A percentile compares a stretch with the other conserved stretches of the same genome.
Evolutionary conservation across 2,113 vertebrate genomes (phyloP).

Genomic region (Oreochromis aureus): DNA sequence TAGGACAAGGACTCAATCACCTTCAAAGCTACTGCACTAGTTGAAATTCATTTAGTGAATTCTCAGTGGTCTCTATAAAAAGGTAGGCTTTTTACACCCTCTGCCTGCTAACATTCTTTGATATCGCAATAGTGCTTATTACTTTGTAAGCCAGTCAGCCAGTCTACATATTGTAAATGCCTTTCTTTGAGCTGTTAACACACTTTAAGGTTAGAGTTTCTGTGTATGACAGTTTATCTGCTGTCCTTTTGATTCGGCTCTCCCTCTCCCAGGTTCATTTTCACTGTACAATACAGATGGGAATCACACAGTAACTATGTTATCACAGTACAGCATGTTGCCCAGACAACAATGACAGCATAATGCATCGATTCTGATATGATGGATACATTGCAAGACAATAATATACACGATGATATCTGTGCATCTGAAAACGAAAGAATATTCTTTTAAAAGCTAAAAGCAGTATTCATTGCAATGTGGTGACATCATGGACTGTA

Average conservation of each 20-base stretch:
- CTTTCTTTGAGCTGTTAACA: not conserved
- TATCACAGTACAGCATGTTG: not conserved
- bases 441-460: not conserved
- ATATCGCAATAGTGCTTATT: not conserved
- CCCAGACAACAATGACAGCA: not conserved
- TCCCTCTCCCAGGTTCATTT: not conserved
- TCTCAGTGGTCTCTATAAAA: not conserved
- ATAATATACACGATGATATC: not conserved
- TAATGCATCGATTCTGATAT: not conserved
- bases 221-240: not conserved
- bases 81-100: not conserved
- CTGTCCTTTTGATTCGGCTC: not conserved
- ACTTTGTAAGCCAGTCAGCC: not conserved
- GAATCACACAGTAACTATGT: not conserved
- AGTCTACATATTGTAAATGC: not conserved
- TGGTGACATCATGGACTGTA: not conserved
- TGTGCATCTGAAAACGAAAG: not conserved
- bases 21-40: not conserved
- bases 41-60: not conserved
- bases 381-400: not conserved
- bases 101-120: not conserved
- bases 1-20: constrained; percentile 8
- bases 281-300: not conserved
- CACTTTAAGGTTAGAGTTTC: not conserved
- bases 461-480: not conserved